Conservation (phyloP, 2,113 vertebrate species). For the Ptyas mucosa region DNA sequence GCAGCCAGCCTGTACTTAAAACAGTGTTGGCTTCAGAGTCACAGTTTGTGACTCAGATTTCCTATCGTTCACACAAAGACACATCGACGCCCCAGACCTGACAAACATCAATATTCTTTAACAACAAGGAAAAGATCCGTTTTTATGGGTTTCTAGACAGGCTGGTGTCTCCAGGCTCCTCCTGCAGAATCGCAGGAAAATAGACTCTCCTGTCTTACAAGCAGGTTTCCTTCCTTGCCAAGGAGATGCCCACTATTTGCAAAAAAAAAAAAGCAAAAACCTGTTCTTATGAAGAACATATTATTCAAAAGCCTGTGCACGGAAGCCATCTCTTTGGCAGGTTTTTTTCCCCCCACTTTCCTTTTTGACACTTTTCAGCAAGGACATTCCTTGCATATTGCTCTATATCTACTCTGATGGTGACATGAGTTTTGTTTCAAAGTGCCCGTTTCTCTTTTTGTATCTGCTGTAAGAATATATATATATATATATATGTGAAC, state of each 20-base stretch:
- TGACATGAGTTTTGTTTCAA: constrained; percentile 31
- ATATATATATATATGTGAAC: constrained; percentile 40
- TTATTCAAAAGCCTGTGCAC: constrained; percentile 47
- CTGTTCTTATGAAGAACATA: constrained; percentile 32
- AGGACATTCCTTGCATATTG: constrained; percentile 33
- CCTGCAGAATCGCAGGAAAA: constrained; percentile 57
- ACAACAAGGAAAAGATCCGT: constrained; percentile 86
- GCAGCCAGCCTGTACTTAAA: constrained; percentile 45
- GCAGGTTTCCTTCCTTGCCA: neutral
- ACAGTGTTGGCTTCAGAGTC: constrained; percentile 79
- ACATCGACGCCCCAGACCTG: constrained; percentile 87
- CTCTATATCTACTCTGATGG: constrained; percentile 51
- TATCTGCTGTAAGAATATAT: constrained; percentile 44
- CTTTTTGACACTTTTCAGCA: constrained; percentile 54
- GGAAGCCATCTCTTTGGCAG: constrained; percentile 25
- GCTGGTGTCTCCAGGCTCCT: constrained; percentile 60
- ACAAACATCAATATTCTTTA: constrained; percentile 91
- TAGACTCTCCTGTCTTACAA: constrained; percentile 3
- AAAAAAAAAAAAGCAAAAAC: neutral
- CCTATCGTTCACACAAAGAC: constrained; percentile 94
- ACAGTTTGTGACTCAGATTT: constrained; percentile 92
- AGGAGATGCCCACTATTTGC: constrained; percentile 30
- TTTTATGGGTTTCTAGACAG: constrained; percentile 77
- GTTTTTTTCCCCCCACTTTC: neutral
- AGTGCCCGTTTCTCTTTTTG: neutral